phyloP scores from a whole-genome alignment of 2,797 vertebrate species.

The Brachymystax lenok region DNA sequence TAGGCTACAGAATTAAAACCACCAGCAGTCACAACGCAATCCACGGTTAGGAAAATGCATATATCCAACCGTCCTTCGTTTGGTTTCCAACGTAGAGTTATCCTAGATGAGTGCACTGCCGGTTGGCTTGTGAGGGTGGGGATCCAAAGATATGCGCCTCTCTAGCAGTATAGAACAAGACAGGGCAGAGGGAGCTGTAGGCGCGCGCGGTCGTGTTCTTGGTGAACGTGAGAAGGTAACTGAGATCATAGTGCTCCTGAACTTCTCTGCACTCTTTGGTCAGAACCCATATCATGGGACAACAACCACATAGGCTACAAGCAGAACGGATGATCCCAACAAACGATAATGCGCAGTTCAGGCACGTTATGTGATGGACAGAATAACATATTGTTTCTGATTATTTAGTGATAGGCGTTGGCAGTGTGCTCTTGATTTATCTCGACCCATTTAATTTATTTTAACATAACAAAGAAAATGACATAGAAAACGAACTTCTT shows the following conservation, averaged over 20 bases:
- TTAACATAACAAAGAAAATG: not conserved
- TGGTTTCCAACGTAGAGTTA: conserved; percentile 11
- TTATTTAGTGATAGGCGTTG: not conserved
- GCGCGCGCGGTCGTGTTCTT: not conserved
- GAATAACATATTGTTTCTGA: not conserved
- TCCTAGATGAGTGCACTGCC: conserved; percentile 12
- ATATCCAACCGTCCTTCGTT: conserved; percentile 6
- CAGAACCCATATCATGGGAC: not conserved
- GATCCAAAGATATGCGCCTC: conserved; percentile 8
- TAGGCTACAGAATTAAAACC: not conserved
- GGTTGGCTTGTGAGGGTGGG: conserved; percentile 8
- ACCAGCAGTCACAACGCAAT: conserved; percentile 11
- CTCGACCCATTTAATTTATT: not conserved
- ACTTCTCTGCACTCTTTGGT: not conserved
- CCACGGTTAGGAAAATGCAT: conserved; percentile 7
- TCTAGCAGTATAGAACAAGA: not conserved
- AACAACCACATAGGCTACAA: not conserved
- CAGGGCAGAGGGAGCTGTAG: not conserved
- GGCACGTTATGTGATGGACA: not conserved
- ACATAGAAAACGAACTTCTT: not conserved
- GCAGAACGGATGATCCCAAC: not conserved
- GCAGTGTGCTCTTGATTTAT: not conserved
- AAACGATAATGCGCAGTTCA: not conserved
- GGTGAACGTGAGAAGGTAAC: not conserved
- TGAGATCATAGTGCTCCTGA: not conserved